These are phyloP conservation scores for Acleris sparsana DNA, from an alignment of 2,888 invertebrate species.

Conservation along the genomic window DNA sequence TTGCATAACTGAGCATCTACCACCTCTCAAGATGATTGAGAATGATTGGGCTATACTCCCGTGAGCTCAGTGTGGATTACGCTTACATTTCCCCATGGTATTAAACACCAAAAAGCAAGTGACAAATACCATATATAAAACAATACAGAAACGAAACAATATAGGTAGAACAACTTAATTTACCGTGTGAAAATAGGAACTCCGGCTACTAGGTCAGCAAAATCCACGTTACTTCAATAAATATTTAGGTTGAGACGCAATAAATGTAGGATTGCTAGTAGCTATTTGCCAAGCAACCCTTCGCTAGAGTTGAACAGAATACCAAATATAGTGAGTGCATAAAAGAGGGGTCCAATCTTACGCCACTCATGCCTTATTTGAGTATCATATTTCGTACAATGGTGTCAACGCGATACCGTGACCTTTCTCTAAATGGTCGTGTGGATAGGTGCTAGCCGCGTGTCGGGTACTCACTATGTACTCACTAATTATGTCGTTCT, in stretches of 20 bases:
- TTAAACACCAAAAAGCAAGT: no score
- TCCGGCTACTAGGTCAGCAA: constrained; percentile 5
- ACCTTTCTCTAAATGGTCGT: constrained; percentile 16
- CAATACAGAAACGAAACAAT: constrained; percentile 8
- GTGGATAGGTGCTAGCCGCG: constrained; percentile 47
- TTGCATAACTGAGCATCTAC: no score
- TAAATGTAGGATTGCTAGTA: constrained; percentile 16
- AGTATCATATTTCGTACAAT: constrained; percentile 18
- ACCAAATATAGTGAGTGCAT: constrained; percentile 13
- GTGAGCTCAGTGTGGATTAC: no score
- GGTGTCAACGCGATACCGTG: constrained; percentile 3
- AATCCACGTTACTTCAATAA: constrained; percentile 10
- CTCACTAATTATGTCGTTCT: constrained; percentile 67
- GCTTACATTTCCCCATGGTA: no score
- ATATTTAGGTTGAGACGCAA: constrained; percentile 16
- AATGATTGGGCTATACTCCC: no score
- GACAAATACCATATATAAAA: not conserved
- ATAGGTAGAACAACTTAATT: constrained; percentile 2
- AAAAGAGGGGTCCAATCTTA: constrained; percentile 8
- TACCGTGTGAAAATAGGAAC: constrained; percentile 13
- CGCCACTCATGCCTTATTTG: constrained; percentile 14
- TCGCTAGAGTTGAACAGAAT: constrained; percentile 6
- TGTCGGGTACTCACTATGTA: constrained; percentile 43
- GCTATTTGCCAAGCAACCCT: constrained; percentile 19
- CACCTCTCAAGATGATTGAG: no score